Evolutionary conservation across 1,140 invertebrate species (phyloP).

Genomic region (Bombus vancouverensis): DNA sequence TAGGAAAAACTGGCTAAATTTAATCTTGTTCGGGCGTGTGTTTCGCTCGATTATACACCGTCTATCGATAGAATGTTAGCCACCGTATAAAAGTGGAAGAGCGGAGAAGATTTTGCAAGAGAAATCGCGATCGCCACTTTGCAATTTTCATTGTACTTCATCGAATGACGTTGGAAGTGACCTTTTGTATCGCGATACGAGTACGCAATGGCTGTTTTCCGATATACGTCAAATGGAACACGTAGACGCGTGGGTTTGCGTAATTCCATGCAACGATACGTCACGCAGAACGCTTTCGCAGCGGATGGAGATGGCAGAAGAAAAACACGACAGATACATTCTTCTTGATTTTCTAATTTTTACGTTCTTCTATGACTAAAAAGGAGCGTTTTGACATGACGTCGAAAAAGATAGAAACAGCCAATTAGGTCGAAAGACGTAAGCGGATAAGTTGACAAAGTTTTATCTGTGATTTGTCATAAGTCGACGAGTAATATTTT

Average conservation of each 20-base stretch:
- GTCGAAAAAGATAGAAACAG: no score
- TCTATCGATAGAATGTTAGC: not conserved
- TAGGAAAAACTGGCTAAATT: not conserved
- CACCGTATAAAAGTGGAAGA: no score
- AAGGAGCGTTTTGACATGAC: fast-evolving
- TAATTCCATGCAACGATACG: not conserved
- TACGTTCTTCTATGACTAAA: not conserved
- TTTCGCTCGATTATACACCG: no score
- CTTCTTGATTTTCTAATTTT: not conserved
- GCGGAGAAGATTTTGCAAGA: not conserved
- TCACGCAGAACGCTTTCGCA: not conserved
- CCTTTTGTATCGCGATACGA: not conserved
- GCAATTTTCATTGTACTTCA: not conserved
- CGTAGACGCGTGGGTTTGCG: not conserved
- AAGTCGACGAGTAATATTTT: no score
- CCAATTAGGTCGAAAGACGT: no score
- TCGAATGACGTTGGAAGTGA: not conserved
- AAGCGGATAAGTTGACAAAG: no score
- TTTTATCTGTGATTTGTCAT: no score
- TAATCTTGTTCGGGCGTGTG: not conserved
- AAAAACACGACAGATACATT: not conserved
- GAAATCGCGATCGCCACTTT: not conserved
- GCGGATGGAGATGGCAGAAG: no score
- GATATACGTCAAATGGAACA: not conserved
- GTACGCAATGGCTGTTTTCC: not conserved